Conservation (phyloP, 92 coral and sea anemone genomes). For the Epizoanthus scotinus region DNA sequence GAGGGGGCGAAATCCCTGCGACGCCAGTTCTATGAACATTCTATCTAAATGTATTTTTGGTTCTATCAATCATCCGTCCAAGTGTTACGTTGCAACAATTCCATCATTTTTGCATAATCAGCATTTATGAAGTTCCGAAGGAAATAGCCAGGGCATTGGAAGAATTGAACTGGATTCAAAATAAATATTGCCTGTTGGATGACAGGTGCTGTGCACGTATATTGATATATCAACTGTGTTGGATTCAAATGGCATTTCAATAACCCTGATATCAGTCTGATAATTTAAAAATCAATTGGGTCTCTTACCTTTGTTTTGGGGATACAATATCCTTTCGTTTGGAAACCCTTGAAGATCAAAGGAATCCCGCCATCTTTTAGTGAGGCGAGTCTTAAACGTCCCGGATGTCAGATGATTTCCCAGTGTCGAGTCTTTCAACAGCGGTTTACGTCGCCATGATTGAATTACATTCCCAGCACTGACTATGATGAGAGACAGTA, state of each 20-base stretch:
- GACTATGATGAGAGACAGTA: neutral
- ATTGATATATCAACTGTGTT: too few species aligned
- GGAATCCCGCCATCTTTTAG: constrained; percentile 15
- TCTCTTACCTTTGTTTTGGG: constrained; percentile 16
- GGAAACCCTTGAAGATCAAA: neutral
- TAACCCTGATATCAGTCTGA: neutral
- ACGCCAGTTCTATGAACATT: neutral
- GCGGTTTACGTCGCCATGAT: too few species aligned
- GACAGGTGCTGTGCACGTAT: too few species aligned
- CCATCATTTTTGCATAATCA: too few species aligned
- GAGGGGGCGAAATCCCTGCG: too few species aligned
- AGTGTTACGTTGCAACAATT: neutral
- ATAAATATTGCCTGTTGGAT: too few species aligned
- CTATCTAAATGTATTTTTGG: too few species aligned
- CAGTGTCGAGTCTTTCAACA: neutral
- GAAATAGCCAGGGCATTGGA: too few species aligned
- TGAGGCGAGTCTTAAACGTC: neutral
- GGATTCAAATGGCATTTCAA: neutral
- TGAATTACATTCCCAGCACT: neutral
- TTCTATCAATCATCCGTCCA: neutral
- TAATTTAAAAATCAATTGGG: neutral
- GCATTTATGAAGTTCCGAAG: too few species aligned
- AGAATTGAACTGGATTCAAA: too few species aligned
- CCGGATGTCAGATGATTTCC: neutral
- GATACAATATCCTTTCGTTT: neutral